Percentiles rank a stretch among this genome's conserved stretches.
Conservation (phyloP, 2,797 vertebrate species). For the Psittacula echo region DNA sequence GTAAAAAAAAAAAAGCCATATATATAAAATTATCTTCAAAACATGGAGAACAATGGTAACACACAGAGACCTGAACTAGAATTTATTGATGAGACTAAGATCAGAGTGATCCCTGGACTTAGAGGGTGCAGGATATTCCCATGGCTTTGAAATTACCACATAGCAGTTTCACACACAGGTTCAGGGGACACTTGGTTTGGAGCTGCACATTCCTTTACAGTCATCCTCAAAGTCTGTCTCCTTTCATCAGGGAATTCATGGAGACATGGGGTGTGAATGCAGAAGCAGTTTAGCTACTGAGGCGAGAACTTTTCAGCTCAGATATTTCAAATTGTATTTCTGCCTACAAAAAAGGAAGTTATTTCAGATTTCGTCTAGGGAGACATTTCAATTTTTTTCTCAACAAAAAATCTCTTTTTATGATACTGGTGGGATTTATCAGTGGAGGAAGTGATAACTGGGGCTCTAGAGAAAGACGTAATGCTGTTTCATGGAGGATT, state of each 20-base stretch:
- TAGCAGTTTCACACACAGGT: background rate
- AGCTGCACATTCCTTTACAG: background rate
- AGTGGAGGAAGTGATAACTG: background rate
- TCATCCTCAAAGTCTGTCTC: background rate
- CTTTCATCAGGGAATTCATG: background rate
- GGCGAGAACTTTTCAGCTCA: slow-evolving; percentile 59
- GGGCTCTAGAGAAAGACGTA: background rate
- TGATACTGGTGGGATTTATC: slow-evolving; percentile 24
- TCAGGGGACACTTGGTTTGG: background rate
- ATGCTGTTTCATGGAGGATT: slow-evolving; percentile 60
- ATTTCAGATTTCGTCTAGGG: background rate
- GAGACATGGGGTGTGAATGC: background rate
- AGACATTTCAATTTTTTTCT: background rate
- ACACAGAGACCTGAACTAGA: background rate
- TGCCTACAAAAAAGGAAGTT: background rate
- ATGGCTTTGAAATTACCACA: background rate
- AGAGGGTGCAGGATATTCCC: background rate
- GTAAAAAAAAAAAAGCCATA: background rate
- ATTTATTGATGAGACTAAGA: background rate
- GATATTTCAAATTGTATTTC: slow-evolving; percentile 47
- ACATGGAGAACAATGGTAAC: background rate
- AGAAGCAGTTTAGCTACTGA: background rate
- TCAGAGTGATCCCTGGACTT: background rate
- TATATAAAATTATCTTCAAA: background rate
- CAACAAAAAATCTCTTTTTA: background rate